Evolutionary conservation across 2,888 invertebrate genomes (phyloP), one percentile per base, ranked within the genome.

Genomic region (Abrostola tripartita): DNA sequence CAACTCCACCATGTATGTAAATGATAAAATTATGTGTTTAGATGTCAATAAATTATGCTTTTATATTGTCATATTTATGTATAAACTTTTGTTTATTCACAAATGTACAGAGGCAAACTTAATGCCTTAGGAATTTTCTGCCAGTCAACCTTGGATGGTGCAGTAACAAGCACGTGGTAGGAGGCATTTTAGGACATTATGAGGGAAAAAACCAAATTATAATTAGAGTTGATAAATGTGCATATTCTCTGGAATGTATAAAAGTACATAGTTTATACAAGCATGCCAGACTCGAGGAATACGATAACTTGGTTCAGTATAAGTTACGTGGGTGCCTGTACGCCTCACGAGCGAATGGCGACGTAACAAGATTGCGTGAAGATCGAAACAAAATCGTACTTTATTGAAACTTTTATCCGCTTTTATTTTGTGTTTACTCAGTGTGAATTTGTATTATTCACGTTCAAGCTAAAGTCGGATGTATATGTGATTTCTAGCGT

Each of bases 341-440:
- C 59, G 52, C 37, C 51, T 68, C 42, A 57, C 57, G 50, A 55
- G 7, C 47, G 52, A 57, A 49, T 14, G 53, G n/a, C 44, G 36
- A 54, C 12, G 49, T 66, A 67, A 67, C 61, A 50, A 58, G 55
- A 66, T 70, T 66, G 53, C 50, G 58, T 54, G n/a, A 51, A 66
- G 70, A 75, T 65, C 42, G 72, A 66, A 67, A 65, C 60, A 47
- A 65, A 77, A 72, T 78, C 59, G 76, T 78, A 64, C 67, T 75
- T 69, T 78, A 78, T 78, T 61, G 76, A 75, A 76, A 75, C 72
- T 77, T 78, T 75, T 77, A 68, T 77, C 47, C 49, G 47, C 40
- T 59, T 68, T 61, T 65, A 75, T 75, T 75, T 71, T 53, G 75
- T 78, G 78, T 74, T 78, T 71, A 78, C 65, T 55, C 37, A 36